Percentiles rank a stretch among this genome's conserved stretches.
These are phyloP conservation scores for Falco novaeseelandiae DNA, from an alignment of 2,797 vertebrate genomes.

Conservation along the genomic window DNA sequence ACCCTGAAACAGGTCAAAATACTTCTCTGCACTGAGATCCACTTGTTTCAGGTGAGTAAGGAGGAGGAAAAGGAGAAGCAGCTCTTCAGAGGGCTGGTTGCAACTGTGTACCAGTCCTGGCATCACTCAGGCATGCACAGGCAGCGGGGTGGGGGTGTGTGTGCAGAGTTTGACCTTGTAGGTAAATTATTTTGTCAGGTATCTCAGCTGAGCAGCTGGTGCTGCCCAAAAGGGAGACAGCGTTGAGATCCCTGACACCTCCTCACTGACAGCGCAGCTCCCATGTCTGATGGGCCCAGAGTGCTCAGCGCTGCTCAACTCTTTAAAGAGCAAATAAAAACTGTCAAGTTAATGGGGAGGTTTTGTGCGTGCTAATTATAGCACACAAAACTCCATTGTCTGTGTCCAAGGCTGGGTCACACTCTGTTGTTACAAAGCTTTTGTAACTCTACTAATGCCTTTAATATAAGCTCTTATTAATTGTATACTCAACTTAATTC, in stretches of 20 bases:
- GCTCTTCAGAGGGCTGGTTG: not conserved
- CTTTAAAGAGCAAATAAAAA: conserved; percentile 33
- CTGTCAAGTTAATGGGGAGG: not conserved
- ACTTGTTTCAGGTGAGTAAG: not conserved
- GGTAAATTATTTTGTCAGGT: not conserved
- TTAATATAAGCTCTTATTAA: conserved; percentile 78
- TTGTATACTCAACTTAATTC: conserved; percentile 72
- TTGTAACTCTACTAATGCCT: conserved; percentile 72
- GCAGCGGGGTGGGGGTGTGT: not conserved
- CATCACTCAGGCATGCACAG: not conserved
- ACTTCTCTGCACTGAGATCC: not conserved
- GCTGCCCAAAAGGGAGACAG: not conserved
- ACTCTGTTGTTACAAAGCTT: conserved; percentile 67
- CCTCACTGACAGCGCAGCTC: not conserved
- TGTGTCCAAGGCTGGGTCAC: conserved; percentile 51
- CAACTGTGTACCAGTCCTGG: not conserved
- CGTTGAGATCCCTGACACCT: not conserved
- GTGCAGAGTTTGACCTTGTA: not conserved
- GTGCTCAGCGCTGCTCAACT: not conserved
- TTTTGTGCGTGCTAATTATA: conserved; percentile 43
- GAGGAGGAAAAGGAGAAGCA: not conserved
- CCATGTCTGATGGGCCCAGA: not conserved
- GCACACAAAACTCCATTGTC: conserved; percentile 43
- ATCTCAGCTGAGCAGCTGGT: not conserved
- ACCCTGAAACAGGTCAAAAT: not conserved